A percentile compares a stretch with the other conserved stretches of the same genome.
Conservation (phyloP, 2,113 vertebrate species). For the Diadophis punctatus region DNA sequence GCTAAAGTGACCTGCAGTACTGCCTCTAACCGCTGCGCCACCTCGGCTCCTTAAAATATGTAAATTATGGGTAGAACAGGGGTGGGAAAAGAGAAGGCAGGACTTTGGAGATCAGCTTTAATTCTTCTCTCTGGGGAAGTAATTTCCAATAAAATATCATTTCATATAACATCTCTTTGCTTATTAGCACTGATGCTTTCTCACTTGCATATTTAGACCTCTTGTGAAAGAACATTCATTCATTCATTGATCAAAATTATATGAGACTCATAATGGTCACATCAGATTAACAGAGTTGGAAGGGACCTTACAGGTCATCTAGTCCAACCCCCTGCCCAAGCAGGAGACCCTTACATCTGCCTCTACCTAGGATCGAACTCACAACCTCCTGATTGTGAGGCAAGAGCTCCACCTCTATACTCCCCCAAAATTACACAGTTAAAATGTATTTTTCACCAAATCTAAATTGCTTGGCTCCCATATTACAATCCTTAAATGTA, state of each 20-base stretch:
- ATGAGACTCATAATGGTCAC: background rate
- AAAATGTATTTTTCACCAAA: conserved; percentile 14
- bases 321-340: too few species aligned
- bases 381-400: too few species aligned
- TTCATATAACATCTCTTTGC: conserved; percentile 42
- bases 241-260: too few species aligned
- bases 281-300: too few species aligned
- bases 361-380: too few species aligned
- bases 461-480: background rate
- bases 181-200: conserved; percentile 26
- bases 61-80: background rate
- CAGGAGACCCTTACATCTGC: too few species aligned
- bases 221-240: background rate
- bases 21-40: too few species aligned
- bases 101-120: conserved; percentile 18
- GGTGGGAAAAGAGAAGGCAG: background rate
- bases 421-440: background rate
- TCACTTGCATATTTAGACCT: conserved; percentile 13
- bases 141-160: conserved; percentile 57
- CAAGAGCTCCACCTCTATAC: too few species aligned
- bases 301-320: too few species aligned
- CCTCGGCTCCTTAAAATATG: too few species aligned
- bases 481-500: background rate
- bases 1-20: too few species aligned
- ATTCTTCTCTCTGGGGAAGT: conserved; percentile 44